A percentile compares a stretch with the other conserved stretches of the same genome.
Evolutionary conservation across 2,888 invertebrate species (phyloP).

Genomic region (Hoplodrina blanda): DNA sequence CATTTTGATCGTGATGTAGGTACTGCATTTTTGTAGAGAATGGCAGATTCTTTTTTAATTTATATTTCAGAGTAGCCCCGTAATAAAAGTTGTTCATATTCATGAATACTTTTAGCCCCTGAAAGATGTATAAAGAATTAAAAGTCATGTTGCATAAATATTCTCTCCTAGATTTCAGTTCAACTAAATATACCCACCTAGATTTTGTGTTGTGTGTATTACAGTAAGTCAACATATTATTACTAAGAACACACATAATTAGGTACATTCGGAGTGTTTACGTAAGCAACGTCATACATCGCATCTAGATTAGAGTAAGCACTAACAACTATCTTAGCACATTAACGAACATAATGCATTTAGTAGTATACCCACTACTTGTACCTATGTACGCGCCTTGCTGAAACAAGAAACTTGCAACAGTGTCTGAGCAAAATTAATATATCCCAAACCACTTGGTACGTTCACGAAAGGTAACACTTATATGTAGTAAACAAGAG

Average conservation of each 20-base stretch:
- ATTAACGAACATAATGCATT: slow-evolving; percentile 22
- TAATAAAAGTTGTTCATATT: too few species aligned
- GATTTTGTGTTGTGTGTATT: background rate
- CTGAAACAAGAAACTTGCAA: slow-evolving; percentile 25
- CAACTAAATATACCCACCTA: background rate
- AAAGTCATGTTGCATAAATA: too few species aligned
- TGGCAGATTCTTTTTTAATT: too few species aligned
- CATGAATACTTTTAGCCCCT: too few species aligned
- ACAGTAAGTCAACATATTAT: background rate
- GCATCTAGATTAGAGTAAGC: slow-evolving; percentile 16
- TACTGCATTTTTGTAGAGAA: too few species aligned
- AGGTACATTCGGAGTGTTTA: background rate
- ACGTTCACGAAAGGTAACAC: slow-evolving; percentile 45
- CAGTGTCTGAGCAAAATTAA: slow-evolving; percentile 44
- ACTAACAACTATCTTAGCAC: slow-evolving; percentile 17
- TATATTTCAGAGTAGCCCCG: too few species aligned
- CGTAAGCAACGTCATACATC: background rate
- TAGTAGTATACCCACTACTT: slow-evolving; percentile 13
- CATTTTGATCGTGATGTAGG: too few species aligned
- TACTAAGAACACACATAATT: background rate
- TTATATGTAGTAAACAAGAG: slow-evolving; percentile 37
- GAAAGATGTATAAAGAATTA: too few species aligned
- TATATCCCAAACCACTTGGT: slow-evolving; percentile 43
- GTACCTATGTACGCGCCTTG: background rate
- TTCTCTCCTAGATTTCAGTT: too few species aligned